Evolutionary conservation across 2,797 vertebrate species (phyloP).

Genomic region (Hozukius guyotensis): DNA sequence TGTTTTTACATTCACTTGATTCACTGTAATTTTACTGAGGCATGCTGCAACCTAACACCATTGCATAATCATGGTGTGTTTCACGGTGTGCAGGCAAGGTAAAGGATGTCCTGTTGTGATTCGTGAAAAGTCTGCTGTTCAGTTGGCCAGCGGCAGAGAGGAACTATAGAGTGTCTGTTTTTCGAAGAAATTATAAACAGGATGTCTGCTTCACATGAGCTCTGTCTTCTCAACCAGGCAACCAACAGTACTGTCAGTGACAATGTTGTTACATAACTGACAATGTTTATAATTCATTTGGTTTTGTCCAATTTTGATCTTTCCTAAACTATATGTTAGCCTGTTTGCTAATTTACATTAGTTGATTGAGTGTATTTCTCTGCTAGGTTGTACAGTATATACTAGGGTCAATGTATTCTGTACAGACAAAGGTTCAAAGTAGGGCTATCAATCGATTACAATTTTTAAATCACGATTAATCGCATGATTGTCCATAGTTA

Average conservation of each 20-base stretch:
- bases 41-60: not conserved
- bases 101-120: conserved; percentile 15
- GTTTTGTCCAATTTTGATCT: not conserved
- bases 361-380: not conserved
- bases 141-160: not conserved
- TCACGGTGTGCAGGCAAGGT: not conserved
- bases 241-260: not conserved
- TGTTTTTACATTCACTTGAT: not conserved
- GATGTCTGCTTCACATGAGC: not conserved
- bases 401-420: too few relatives aligned
- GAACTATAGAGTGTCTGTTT: not conserved
- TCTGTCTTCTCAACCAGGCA: not conserved
- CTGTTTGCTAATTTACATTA: not conserved
- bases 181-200: conserved; percentile 15
- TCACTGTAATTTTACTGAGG: not conserved
- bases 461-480: too few relatives aligned
- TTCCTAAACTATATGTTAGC: not conserved
- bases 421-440: too few relatives aligned
- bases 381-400: not conserved
- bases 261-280: not conserved
- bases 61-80: not conserved
- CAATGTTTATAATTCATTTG: not conserved
- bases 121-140: not conserved
- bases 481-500: too few relatives aligned
- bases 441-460: too few relatives aligned